Evolutionary conservation across 2,888 invertebrate genomes (phyloP).

Genomic region (Patella pellucida): DNA sequence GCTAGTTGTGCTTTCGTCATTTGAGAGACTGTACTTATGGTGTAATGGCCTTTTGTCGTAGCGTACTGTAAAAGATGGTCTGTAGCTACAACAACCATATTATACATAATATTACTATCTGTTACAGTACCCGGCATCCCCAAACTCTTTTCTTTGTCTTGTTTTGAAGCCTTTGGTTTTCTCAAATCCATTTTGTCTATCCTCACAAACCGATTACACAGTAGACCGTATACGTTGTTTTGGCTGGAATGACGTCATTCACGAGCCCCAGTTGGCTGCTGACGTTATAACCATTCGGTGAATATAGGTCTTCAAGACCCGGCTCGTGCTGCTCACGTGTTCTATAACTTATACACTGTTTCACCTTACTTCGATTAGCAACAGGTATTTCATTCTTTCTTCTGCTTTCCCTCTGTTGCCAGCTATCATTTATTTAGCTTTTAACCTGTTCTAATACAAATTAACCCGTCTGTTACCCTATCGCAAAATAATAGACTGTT

Average conservation of each 20-base stretch:
- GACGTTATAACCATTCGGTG: no score
- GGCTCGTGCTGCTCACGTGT: no score
- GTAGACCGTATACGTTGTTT: no score
- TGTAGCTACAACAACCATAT: slow-evolving; percentile 33
- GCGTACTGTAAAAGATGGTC: slow-evolving; percentile 50
- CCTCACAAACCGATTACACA: no score
- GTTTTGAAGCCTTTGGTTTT: background rate
- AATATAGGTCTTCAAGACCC: no score
- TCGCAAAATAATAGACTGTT: slow-evolving; percentile 17
- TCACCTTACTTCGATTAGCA: no score
- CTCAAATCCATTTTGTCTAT: background rate
- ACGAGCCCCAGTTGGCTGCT: no score
- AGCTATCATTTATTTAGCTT: background rate
- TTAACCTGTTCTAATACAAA: background rate
- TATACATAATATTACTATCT: slow-evolving; percentile 33
- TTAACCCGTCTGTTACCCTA: background rate
- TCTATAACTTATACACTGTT: no score
- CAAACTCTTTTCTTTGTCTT: background rate
- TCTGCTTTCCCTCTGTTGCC: no score
- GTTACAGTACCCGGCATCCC: background rate
- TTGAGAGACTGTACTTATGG: slow-evolving; percentile 48
- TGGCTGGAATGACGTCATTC: no score
- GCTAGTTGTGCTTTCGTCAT: slow-evolving; percentile 51
- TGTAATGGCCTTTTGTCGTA: slow-evolving; percentile 46
- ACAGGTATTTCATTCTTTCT: no score